Conservation (phyloP, 1,140 invertebrate species). For the Spodoptera litura region DNA sequence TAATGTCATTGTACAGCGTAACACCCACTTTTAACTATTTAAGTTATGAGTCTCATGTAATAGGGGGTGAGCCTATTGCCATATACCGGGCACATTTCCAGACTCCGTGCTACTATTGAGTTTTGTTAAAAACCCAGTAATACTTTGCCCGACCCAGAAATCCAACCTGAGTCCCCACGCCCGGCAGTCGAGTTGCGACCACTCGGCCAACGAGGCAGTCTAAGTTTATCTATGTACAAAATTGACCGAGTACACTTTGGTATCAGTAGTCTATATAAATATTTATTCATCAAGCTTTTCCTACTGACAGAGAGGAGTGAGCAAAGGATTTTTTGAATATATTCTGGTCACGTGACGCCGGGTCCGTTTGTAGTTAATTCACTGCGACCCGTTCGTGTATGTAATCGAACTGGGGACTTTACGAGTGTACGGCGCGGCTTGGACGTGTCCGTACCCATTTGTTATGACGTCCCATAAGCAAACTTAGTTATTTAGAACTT, state of each 20-base stretch:
- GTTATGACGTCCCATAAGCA: slow-evolving; percentile 51
- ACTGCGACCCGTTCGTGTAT: slow-evolving; percentile 53
- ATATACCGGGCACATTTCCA: too few species aligned
- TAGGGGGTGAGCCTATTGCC: too few species aligned
- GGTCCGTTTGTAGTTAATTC: slow-evolving; percentile 62
- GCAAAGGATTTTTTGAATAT: slow-evolving; percentile 55
- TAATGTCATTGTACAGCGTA: too few species aligned
- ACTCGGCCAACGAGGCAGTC: too few species aligned
- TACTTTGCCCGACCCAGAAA: too few species aligned
- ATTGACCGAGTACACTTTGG: not conserved
- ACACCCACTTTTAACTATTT: too few species aligned
- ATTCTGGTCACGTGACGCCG: slow-evolving; percentile 57
- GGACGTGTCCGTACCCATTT: slow-evolving; percentile 49
- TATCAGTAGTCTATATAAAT: slow-evolving; percentile 2
- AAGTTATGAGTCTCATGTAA: too few species aligned
- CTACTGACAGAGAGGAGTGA: slow-evolving; percentile 35
- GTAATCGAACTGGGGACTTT: slow-evolving; percentile 59
- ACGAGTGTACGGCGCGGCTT: slow-evolving; percentile 53
- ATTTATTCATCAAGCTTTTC: slow-evolving; percentile 35
- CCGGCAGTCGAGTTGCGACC: too few species aligned
- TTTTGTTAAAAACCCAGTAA: too few species aligned
- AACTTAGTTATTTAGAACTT: slow-evolving; percentile 50
- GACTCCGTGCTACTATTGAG: too few species aligned
- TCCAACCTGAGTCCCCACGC: too few species aligned
- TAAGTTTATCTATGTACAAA: not conserved